A percentile compares a stretch with the other conserved stretches of the same genome.
phyloP scores from a whole-genome alignment of 2,113 vertebrate species.

The Symphodus melops region DNA sequence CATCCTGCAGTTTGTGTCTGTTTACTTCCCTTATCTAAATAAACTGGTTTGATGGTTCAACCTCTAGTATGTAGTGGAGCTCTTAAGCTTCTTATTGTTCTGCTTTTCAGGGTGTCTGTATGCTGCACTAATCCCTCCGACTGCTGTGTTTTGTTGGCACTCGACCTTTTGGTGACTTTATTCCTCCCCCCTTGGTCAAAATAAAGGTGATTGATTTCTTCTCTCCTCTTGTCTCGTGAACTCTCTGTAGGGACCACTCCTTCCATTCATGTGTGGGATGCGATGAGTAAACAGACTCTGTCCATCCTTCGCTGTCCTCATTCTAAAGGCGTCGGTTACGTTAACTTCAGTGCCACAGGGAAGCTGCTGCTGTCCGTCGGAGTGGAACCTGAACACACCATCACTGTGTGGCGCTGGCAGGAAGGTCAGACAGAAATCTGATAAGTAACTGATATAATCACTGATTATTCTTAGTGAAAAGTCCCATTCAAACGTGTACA shows the following conservation, averaged over 20 bases:
- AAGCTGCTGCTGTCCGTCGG: slow-evolving; percentile 96
- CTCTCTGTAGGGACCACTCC: slow-evolving; percentile 87
- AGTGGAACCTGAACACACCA: slow-evolving; percentile 94
- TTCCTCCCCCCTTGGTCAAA: not conserved
- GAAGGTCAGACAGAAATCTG: slow-evolving; percentile 84
- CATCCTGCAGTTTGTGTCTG: no score
- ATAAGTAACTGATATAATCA: not conserved
- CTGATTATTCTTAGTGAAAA: not conserved
- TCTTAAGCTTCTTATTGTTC: not conserved
- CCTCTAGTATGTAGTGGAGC: no score
- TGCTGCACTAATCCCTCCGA: slow-evolving; percentile 38
- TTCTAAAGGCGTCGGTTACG: slow-evolving; percentile 91
- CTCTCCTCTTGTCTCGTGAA: fast-evolving
- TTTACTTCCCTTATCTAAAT: no score
- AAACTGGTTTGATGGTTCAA: no score
- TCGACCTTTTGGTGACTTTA: not conserved
- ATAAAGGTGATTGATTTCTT: not conserved
- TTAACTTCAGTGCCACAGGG: slow-evolving; percentile 97
- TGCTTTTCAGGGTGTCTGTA: slow-evolving; percentile 55
- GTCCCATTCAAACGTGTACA: no score
- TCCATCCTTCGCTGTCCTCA: slow-evolving; percentile 96
- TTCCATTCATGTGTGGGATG: slow-evolving; percentile 94
- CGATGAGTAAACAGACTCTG: slow-evolving; percentile 92
- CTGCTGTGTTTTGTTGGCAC: slow-evolving; percentile 27
- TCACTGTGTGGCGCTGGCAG: slow-evolving; percentile 98